Evolutionary conservation across 2,888 invertebrate genomes (phyloP).

Genomic region (Tipula lateralis): DNA sequence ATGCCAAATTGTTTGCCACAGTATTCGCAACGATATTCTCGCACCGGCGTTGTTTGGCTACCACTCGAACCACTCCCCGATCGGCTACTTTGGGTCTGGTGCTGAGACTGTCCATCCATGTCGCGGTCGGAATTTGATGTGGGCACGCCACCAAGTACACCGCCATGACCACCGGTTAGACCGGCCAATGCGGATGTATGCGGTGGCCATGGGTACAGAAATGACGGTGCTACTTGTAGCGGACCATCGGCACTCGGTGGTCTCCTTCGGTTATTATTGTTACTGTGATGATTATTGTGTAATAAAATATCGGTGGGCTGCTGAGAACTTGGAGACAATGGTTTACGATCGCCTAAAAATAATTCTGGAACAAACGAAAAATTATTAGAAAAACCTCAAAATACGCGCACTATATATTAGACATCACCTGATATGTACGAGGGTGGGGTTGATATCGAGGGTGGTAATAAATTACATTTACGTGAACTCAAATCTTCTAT

Average conservation of each 20-base stretch:
- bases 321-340: conserved; percentile 41
- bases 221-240: conserved; percentile 50
- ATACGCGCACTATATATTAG: not conserved
- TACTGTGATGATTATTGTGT: conserved; percentile 40
- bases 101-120: not conserved
- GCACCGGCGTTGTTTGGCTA: conserved; percentile 55
- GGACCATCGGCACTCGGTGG: conserved; percentile 63
- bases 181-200: conserved; percentile 42
- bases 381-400: not conserved
- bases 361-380: not conserved
- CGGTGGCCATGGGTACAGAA: conserved; percentile 49
- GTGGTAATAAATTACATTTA: conserved; percentile 48
- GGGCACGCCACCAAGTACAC: conserved; percentile 36
- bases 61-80: conserved; percentile 36
- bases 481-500: conserved; percentile 67
- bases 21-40: conserved; percentile 83
- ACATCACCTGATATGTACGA: conserved; percentile 45
- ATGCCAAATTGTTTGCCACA: conserved; percentile 88
- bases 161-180: conserved; percentile 32
- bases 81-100: not conserved
- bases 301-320: conserved; percentile 42
- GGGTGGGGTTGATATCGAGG: conserved; percentile 70
- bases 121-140: not conserved
- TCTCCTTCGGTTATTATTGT: conserved; percentile 43
- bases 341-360: conserved; percentile 40